Conservation (phyloP, 2,797 vertebrate species). For the Eptatretus atami region DNA sequence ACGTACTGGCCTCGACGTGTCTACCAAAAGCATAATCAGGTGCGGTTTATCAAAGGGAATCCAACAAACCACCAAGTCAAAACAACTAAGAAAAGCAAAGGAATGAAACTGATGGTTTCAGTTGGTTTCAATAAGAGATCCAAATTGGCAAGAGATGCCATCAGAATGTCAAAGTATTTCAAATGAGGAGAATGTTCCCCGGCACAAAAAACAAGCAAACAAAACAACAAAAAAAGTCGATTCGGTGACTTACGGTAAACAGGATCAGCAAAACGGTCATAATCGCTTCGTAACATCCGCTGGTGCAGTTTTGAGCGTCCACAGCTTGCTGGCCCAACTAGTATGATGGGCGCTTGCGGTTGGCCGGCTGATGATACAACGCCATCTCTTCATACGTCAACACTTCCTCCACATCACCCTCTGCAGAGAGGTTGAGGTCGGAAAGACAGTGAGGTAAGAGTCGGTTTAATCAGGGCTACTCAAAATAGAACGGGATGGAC, state of each 20-base stretch:
- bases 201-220: no score
- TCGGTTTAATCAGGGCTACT: neutral
- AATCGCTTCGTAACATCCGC: constrained; percentile 41
- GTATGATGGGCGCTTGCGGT: constrained; percentile 64
- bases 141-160: no score
- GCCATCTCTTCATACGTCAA: constrained; percentile 95
- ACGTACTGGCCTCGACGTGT: constrained; percentile 52
- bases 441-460: neutral
- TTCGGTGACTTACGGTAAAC: constrained; percentile 39
- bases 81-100: no score
- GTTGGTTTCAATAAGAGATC: no score
- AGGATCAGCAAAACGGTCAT: constrained; percentile 48
- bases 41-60: neutral
- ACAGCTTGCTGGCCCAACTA: constrained; percentile 59
- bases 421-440: constrained; percentile 15
- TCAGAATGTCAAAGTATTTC: no score
- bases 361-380: constrained; percentile 81
- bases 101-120: no score
- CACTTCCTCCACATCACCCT: constrained; percentile 66
- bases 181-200: no score
- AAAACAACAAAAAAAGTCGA: no score
- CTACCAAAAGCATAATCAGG: constrained; percentile 15
- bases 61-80: no score
- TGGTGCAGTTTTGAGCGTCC: constrained; percentile 57
- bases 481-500: neutral